phyloP scores from a whole-genome alignment of 2,113 vertebrate species.

The Ornithorhynchus anatinus region DNA sequence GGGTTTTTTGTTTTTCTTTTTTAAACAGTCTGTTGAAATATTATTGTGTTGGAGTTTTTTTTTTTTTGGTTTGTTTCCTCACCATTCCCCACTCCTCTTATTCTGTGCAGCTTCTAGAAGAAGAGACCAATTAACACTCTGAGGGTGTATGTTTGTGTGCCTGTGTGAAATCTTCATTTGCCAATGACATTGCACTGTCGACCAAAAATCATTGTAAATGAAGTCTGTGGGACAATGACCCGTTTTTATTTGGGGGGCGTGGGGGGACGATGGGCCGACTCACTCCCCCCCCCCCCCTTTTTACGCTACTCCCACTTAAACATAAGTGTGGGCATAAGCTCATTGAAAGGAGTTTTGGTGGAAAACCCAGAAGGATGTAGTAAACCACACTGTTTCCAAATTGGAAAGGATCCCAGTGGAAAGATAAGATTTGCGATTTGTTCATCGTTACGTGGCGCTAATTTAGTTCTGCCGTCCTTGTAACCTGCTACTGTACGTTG shows the following conservation, averaged over 20 bases:
- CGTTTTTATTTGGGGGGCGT: constrained; percentile 17
- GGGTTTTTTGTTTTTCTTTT: no score
- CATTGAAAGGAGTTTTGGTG: constrained; percentile 65
- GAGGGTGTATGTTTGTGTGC: constrained; percentile 47
- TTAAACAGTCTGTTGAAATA: no score
- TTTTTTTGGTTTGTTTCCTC: constrained; percentile 53
- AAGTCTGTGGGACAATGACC: constrained; percentile 44
- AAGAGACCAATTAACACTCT: constrained; percentile 62
- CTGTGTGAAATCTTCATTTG: constrained; percentile 21
- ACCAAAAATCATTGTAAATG: constrained; percentile 67
- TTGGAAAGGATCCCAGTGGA: constrained; percentile 58
- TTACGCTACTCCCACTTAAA: constrained; percentile 14
- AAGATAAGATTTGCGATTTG: constrained; percentile 71
- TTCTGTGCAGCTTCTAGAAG: constrained; percentile 65
- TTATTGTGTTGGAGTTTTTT: no score
- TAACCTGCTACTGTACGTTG: constrained; percentile 70
- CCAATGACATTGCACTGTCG: constrained; percentile 53
- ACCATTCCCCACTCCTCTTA: constrained; percentile 58
- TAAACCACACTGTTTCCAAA: constrained; percentile 56
- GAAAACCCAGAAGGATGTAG: constrained; percentile 67
- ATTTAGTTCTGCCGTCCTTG: constrained; percentile 70
- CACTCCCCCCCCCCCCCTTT: constrained; percentile 27
- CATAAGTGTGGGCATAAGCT: constrained; percentile 57
- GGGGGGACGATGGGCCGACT: no score
- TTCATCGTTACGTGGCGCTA: constrained; percentile 56